Evolutionary conservation across 2,888 invertebrate species (phyloP).

Genomic region (Microplitis manilae): DNA sequence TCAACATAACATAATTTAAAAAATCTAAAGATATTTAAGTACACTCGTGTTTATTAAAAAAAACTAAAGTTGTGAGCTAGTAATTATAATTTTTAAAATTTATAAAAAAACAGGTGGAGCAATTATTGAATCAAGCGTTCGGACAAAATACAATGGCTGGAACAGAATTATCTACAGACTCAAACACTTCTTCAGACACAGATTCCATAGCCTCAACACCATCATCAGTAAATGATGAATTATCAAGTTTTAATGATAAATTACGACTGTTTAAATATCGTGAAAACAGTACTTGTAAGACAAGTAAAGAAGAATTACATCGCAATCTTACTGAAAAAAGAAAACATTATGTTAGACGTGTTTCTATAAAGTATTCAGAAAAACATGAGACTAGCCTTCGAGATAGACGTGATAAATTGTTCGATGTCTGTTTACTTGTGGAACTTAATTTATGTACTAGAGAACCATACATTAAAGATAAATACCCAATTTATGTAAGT

Average conservation of each 20-base stretch:
- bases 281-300: conserved; percentile 45
- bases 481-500: conserved; percentile 79
- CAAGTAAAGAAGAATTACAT: conserved; percentile 71
- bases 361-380: conserved; percentile 75
- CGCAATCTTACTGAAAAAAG: conserved; percentile 77
- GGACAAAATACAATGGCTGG: conserved; percentile 53
- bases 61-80: not conserved
- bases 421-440: conserved; percentile 80
- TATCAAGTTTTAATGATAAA: conserved; percentile 54
- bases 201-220: conserved; percentile 70
- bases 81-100: not conserved
- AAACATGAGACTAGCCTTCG: conserved; percentile 62
- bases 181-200: conserved; percentile 68
- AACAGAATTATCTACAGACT: conserved; percentile 50
- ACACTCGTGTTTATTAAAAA: not conserved
- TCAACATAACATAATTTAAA: not conserved
- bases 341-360: conserved; percentile 78
- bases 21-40: not conserved
- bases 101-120: conserved; percentile 55
- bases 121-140: conserved; percentile 64
- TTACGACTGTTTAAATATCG: conserved; percentile 51
- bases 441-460: conserved; percentile 79
- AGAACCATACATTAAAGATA: conserved; percentile 80
- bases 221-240: conserved; percentile 60
- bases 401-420: conserved; percentile 71